Conservation (phyloP, 1,140 invertebrate species). For the Acromyrmex heyeri region DNA sequence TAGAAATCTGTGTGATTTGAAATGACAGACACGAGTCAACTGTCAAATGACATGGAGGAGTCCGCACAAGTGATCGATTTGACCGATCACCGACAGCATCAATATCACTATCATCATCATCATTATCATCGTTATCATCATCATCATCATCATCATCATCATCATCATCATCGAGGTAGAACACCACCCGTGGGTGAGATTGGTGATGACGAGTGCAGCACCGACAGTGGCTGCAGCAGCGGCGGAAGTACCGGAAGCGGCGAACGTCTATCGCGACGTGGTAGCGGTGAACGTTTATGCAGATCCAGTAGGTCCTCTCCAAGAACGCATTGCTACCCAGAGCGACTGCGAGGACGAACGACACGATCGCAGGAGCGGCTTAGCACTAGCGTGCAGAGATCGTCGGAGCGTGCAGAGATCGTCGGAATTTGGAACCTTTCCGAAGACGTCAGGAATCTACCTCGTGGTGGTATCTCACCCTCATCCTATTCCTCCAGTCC, state of each 20-base stretch:
- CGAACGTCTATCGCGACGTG: slow-evolving; percentile 77
- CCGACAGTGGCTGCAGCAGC: slow-evolving; percentile 84
- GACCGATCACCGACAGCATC: slow-evolving; percentile 18
- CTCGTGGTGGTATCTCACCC: slow-evolving; percentile 71
- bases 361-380: slow-evolving; percentile 78
- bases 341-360: slow-evolving; percentile 72
- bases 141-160: slow-evolving; percentile 28
- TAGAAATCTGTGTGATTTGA: background rate
- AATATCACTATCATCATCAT: background rate
- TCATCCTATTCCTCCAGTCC: slow-evolving; percentile 79
- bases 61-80: slow-evolving; percentile 73
- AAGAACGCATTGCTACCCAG: slow-evolving; percentile 73
- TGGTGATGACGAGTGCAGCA: slow-evolving; percentile 83
- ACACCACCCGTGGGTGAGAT: slow-evolving; percentile 40
- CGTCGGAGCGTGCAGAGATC: slow-evolving; percentile 72
- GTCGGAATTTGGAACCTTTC: slow-evolving; percentile 81
- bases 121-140: background rate
- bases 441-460: slow-evolving; percentile 63
- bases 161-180: slow-evolving; percentile 15
- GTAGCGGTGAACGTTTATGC: slow-evolving; percentile 77
- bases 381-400: slow-evolving; percentile 67
- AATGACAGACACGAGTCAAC: background rate
- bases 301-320: slow-evolving; percentile 63
- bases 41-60: slow-evolving; percentile 76
- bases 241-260: slow-evolving; percentile 81